Conservation (phyloP, 2,113 vertebrate genomes). For the Leucopternis melanops region DNA sequence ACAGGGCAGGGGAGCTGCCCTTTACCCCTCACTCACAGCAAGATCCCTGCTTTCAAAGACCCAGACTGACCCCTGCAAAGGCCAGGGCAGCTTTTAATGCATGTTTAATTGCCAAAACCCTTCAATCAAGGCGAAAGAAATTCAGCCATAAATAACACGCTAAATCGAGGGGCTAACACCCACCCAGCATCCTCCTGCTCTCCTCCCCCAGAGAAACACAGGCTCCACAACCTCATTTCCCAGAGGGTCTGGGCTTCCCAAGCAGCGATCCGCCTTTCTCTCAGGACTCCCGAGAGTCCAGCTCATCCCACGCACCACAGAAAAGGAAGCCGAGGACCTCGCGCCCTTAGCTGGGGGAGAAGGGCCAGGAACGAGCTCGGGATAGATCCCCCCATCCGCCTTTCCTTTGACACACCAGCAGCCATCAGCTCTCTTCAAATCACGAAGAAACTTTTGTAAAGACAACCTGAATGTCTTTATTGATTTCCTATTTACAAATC, state of each 20-base stretch:
- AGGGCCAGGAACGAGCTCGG: rapidly evolving
- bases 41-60: too few relatives aligned
- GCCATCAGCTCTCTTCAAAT: neutral
- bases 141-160: too few relatives aligned
- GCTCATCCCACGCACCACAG: rapidly evolving
- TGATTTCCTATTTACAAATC: slow-evolving; percentile 67
- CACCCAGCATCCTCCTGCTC: neutral
- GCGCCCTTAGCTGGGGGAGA: rapidly evolving
- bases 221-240: too few relatives aligned
- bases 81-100: too few relatives aligned
- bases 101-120: too few relatives aligned
- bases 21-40: too few relatives aligned
- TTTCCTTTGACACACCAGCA: rapidly evolving
- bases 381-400: neutral
- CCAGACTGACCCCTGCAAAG: too few relatives aligned
- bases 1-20: too few relatives aligned
- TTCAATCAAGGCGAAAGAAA: too few relatives aligned
- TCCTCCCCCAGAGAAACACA: too few relatives aligned
- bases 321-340: too few relatives aligned
- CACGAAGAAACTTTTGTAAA: neutral
- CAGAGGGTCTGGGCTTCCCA: neutral
- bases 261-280: rapidly evolving
- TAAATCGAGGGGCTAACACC: rapidly evolving
- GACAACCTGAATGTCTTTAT: slow-evolving; percentile 59
- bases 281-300: rapidly evolving